phyloP scores from a whole-genome alignment of 1,140 invertebrate genomes.

The Pogonomyrmex barbatus region DNA sequence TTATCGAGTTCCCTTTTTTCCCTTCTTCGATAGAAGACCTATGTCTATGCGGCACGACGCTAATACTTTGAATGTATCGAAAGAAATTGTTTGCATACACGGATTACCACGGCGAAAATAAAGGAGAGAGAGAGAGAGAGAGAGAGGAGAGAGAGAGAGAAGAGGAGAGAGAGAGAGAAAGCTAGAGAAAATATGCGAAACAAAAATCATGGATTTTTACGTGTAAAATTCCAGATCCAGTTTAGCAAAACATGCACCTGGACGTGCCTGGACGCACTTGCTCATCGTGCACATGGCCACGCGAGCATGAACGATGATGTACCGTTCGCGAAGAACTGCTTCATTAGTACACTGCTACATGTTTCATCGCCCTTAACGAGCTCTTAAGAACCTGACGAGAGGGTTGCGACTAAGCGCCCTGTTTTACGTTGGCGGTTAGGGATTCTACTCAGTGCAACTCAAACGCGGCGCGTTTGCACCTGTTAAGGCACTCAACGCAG shows the following conservation, averaged over 20 bases:
- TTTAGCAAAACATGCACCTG: background rate
- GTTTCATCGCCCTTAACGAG: conserved; percentile 47
- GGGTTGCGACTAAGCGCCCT: conserved; percentile 42
- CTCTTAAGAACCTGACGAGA: conserved; percentile 42
- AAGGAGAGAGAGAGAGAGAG: background rate
- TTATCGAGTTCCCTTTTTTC: conserved; percentile 12
- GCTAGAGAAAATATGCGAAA: background rate
- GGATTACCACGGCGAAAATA: background rate
- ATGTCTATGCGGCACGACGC: background rate
- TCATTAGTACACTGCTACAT: conserved; percentile 55
- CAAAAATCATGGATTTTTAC: conserved; percentile 20
- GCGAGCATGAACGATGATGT: conserved; percentile 29
- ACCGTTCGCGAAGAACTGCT: conserved; percentile 40
- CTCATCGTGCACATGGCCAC: conserved; percentile 18
- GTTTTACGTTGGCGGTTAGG: conserved; percentile 1
- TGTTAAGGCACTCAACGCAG: background rate
- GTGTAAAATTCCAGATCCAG: background rate
- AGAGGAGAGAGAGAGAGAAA: background rate
- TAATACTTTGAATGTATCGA: background rate
- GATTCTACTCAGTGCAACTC: background rate
- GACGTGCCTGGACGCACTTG: background rate
- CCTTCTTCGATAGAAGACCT: background rate
- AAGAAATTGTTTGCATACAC: background rate
- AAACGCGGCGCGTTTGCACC: background rate
- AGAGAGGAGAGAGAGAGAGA: background rate